A percentile compares a stretch with the other conserved stretches of the same genome.
Evolutionary conservation across 1,140 invertebrate species (phyloP).

Genomic region (Drosophila pectinifera): DNA sequence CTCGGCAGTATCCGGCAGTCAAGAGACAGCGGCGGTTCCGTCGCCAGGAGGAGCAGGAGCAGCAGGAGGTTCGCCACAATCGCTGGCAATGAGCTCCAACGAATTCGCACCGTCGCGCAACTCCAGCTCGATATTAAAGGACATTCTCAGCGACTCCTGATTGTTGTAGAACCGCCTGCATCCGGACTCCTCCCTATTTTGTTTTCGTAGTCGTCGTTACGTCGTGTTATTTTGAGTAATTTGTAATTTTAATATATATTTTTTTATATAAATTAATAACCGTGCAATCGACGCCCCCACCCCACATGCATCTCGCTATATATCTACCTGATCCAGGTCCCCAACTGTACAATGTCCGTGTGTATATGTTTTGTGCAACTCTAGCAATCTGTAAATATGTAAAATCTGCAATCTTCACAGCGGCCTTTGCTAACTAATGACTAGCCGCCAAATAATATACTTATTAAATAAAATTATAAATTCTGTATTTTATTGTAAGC

Average conservation of each 20-base stretch:
- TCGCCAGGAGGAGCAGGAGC: conserved; percentile 1
- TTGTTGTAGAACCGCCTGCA: conserved; percentile 74
- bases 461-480: conserved; percentile 1
- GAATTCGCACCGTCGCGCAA: conserved; percentile 88
- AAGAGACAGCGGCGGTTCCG: conserved; percentile 16
- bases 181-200: neutral
- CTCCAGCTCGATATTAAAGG: conserved; percentile 89
- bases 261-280: conserved; percentile 14
- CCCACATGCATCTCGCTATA: conserved; percentile 22
- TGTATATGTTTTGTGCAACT: conserved; percentile 24
- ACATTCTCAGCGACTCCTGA: conserved; percentile 89
- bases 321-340: conserved; percentile 10
- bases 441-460: conserved; percentile 43
- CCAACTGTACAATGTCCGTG: conserved; percentile 27
- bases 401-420: conserved; percentile 37
- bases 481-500: too few relatives aligned
- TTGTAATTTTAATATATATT: conserved; percentile 24
- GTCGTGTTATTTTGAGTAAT: conserved; percentile 22
- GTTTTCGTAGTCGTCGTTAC: neutral
- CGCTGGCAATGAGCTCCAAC: conserved; percentile 87
- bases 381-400: conserved; percentile 43
- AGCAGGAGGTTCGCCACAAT: conserved; percentile 45
- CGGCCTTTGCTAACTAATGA: conserved; percentile 28
- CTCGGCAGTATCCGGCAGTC: neutral
- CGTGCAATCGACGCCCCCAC: conserved; percentile 20